Evolutionary conservation across 2,113 vertebrate species (phyloP).

Genomic region (Asarcornis scutulata): DNA sequence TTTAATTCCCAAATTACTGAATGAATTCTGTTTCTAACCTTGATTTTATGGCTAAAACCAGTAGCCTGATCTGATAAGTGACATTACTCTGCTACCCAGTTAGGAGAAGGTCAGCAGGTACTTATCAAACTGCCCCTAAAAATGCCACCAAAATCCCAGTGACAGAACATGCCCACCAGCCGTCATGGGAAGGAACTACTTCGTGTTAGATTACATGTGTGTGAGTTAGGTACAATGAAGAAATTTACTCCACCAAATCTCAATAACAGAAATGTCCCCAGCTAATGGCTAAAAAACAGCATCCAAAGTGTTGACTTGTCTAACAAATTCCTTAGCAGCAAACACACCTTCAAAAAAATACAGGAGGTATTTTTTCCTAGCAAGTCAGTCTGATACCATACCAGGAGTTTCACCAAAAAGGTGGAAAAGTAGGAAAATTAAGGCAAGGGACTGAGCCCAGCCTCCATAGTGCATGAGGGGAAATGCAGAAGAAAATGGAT

Average conservation of each 20-base stretch:
- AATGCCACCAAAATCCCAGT: neutral
- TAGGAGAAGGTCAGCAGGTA: neutral
- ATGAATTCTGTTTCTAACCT: neutral
- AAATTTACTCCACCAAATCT: neutral
- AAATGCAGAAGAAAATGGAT: slow-evolving; percentile 16
- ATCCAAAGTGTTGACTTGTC: neutral
- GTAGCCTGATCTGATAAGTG: neutral
- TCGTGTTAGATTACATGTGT: neutral
- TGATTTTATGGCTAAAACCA: neutral
- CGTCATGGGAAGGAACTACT: neutral
- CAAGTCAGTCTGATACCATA: neutral
- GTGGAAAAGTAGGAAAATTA: neutral
- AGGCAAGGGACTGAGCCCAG: neutral
- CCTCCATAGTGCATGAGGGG: neutral
- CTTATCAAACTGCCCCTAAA: neutral
- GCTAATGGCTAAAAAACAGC: neutral
- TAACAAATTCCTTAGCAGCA: neutral
- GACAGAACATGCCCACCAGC: accelerated
- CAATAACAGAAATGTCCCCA: neutral
- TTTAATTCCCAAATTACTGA: neutral
- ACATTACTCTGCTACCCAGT: neutral
- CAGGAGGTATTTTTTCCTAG: neutral
- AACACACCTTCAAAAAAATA: neutral
- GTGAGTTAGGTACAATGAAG: neutral
- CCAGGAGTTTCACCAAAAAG: neutral